Conservation (phyloP, 2,888 invertebrate species). For the Auanema freiburgensis region DNA sequence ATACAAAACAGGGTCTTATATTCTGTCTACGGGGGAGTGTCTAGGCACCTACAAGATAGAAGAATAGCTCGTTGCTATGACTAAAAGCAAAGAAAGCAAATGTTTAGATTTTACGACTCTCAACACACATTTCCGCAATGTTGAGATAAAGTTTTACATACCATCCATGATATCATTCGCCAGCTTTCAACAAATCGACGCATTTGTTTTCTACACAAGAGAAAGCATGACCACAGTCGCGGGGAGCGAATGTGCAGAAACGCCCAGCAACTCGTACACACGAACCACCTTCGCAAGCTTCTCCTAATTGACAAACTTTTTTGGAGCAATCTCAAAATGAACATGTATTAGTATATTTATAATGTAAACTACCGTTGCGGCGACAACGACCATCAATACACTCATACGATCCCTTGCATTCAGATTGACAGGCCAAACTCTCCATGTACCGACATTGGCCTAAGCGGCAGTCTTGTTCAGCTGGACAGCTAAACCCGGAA, state of each 20-base stretch:
- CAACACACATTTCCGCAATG: slow-evolving; percentile 3
- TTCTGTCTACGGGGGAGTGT: too few species aligned
- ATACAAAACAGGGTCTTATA: too few species aligned
- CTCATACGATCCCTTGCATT: slow-evolving; percentile 48
- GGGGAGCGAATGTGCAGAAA: slow-evolving; percentile 46
- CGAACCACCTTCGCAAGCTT: slow-evolving; percentile 53
- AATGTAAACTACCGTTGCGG: slow-evolving; percentile 40
- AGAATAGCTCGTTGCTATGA: too few species aligned
- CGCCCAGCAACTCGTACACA: slow-evolving; percentile 52
- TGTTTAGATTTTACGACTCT: too few species aligned
- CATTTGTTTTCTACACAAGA: slow-evolving; percentile 48
- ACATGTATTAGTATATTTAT: not conserved
- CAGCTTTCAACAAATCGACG: slow-evolving; percentile 21
- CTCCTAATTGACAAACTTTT: slow-evolving; percentile 60
- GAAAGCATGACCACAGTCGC: slow-evolving; percentile 58
- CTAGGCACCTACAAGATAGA: too few species aligned
- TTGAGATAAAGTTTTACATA: not conserved
- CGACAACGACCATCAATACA: slow-evolving; percentile 55
- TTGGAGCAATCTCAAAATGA: slow-evolving; percentile 46
- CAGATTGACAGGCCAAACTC: slow-evolving; percentile 42
- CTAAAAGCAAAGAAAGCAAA: too few species aligned
- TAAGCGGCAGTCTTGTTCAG: slow-evolving; percentile 52
- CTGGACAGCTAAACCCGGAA: slow-evolving; percentile 34
- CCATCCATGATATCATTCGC: too few species aligned
- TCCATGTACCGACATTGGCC: slow-evolving; percentile 55